Conservation (phyloP, 2,113 vertebrate genomes). For the Oreochromis spilurus region DNA sequence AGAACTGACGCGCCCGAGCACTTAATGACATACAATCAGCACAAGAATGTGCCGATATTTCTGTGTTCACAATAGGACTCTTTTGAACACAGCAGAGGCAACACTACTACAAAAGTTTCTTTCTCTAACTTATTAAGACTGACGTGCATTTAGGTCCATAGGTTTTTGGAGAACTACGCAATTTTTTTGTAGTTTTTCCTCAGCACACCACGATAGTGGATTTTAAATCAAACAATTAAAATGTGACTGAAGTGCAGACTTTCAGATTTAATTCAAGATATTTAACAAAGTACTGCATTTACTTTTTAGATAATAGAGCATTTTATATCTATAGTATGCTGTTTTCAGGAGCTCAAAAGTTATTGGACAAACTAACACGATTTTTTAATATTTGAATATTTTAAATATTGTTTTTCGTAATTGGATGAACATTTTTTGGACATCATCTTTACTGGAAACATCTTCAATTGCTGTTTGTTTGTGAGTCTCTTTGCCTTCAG, state of each 20-base stretch:
- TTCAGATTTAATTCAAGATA: not conserved
- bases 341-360: not conserved
- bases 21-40: constrained; percentile 15
- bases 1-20: not conserved
- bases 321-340: not conserved
- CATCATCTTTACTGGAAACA: not conserved
- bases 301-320: not conserved
- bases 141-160: not conserved
- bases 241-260: not conserved
- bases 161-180: not conserved
- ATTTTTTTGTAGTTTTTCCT: not conserved
- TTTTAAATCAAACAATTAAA: not conserved
- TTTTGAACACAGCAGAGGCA: not conserved
- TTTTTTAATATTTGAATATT: not conserved
- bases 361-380: not conserved
- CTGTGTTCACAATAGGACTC: not conserved
- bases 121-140: not conserved
- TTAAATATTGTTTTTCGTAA: not conserved
- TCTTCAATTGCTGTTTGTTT: not conserved
- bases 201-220: not conserved
- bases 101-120: not conserved
- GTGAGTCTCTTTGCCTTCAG: not conserved
- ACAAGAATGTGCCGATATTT: not conserved
- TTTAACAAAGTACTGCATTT: not conserved
- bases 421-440: not conserved